Evolutionary conservation across 2,888 invertebrate genomes (phyloP).

Genomic region (Polyommatus iphigenia): DNA sequence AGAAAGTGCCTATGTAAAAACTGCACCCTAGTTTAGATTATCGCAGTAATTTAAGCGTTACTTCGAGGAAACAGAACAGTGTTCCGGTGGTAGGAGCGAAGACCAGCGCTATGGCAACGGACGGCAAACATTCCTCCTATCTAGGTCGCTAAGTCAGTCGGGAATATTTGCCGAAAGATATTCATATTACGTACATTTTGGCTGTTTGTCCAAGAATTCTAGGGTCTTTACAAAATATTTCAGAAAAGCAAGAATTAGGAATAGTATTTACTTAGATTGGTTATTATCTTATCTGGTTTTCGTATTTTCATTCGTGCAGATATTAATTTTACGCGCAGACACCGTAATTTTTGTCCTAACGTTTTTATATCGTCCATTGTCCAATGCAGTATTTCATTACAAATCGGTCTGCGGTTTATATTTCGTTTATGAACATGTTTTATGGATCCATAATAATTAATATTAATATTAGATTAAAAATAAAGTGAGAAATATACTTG

Average conservation of each 20-base stretch:
- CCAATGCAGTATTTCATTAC: too few species aligned
- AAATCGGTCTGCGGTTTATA: too few species aligned
- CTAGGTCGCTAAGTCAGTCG: constrained; percentile 42
- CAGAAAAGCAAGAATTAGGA: not conserved
- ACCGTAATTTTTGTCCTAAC: too few species aligned
- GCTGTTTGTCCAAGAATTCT: not conserved
- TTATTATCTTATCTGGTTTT: too few species aligned
- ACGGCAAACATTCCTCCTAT: constrained; percentile 66
- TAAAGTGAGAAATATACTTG: too few species aligned
- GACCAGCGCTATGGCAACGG: constrained; percentile 58
- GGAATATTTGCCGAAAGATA: constrained; percentile 26
- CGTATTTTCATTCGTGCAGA: too few species aligned
- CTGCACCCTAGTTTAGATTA: not conserved
- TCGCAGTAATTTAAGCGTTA: not conserved
- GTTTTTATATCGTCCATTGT: too few species aligned
- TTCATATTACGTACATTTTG: constrained; percentile 17
- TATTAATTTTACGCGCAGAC: too few species aligned
- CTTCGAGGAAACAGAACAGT: constrained; percentile 30
- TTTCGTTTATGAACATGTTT: too few species aligned
- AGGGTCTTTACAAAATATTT: not conserved
- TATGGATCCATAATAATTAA: too few species aligned
- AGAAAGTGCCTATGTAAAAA: not conserved
- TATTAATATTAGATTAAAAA: too few species aligned
- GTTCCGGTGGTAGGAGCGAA: constrained; percentile 38
- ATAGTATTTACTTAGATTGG: too few species aligned